A percentile compares a stretch with the other conserved stretches of the same genome.
phyloP scores from a whole-genome alignment of 2,113 vertebrate species.

The Hoplias malabaricus region DNA sequence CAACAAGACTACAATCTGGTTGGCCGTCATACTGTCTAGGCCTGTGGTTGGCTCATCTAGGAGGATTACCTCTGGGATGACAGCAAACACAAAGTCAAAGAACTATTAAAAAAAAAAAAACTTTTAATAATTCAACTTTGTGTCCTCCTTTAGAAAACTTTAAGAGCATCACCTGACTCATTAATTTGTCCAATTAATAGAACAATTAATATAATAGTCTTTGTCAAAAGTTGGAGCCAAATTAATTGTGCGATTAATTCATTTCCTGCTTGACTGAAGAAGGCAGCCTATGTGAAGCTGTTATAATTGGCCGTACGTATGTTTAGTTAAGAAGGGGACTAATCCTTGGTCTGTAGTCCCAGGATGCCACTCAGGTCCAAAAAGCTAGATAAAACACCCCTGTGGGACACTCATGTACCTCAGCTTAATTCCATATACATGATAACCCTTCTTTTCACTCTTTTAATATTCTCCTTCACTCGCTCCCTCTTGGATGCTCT shows the following conservation, averaged over 20 bases:
- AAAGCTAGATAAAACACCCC: constrained; percentile 66
- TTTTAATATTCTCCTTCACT: constrained; percentile 47
- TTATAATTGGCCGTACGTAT: constrained; percentile 60
- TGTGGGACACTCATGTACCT: constrained; percentile 20
- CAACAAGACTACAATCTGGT: constrained; percentile 86
- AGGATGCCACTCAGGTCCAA: constrained; percentile 56
- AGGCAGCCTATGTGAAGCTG: constrained; percentile 69
- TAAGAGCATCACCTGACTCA: constrained; percentile 65
- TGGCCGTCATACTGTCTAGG: constrained; percentile 93
- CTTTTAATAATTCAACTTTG: constrained; percentile 42
- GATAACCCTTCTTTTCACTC: constrained; percentile 66
- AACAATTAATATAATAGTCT: constrained; percentile 78
- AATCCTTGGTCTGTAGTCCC: constrained; percentile 69
- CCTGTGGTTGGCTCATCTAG: constrained; percentile 94
- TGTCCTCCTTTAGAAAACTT: constrained; percentile 55
- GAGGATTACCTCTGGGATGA: constrained; percentile 84
- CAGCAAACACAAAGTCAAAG: constrained; percentile 45
- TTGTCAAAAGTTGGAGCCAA: constrained; percentile 70
- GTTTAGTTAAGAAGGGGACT: constrained; percentile 54
- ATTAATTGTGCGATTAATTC: constrained; percentile 80
- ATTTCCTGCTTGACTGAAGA: constrained; percentile 79
- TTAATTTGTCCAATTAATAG: constrained; percentile 74
- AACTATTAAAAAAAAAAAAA: constrained; percentile 36
- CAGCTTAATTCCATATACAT: constrained; percentile 58
- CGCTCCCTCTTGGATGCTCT: constrained; percentile 35